These are phyloP conservation scores for Sinodicranocentrus sp. DNA, from an alignment of 2,888 invertebrate species.

Conservation along the genomic window DNA sequence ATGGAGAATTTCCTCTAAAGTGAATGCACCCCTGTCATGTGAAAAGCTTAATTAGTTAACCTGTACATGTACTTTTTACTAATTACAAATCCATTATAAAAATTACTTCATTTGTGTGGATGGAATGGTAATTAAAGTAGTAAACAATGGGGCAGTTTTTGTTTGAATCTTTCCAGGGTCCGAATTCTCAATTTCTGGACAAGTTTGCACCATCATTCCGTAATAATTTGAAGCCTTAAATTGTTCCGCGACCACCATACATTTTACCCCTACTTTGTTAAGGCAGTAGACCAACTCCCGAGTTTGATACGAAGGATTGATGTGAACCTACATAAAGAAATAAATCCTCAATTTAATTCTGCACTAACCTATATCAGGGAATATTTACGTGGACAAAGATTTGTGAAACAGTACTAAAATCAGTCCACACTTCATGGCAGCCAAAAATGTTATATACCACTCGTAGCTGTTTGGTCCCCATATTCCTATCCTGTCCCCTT, in stretches of 20 bases:
- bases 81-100: background rate
- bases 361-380: background rate
- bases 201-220: slow-evolving; percentile 81
- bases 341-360: slow-evolving; percentile 66
- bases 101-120: slow-evolving; percentile 70
- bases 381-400: background rate
- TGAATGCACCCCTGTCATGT: slow-evolving; percentile 79
- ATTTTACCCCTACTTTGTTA: slow-evolving; percentile 85
- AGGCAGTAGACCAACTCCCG: slow-evolving; percentile 86
- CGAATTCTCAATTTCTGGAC: slow-evolving; percentile 81
- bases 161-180: slow-evolving; percentile 81
- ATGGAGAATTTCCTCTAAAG: slow-evolving; percentile 79
- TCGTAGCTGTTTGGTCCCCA: slow-evolving; percentile 89
- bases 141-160: slow-evolving; percentile 40
- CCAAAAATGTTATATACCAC: slow-evolving; percentile 87
- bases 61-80: background rate
- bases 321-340: slow-evolving; percentile 82
- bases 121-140: slow-evolving; percentile 45
- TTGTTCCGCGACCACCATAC: slow-evolving; percentile 83
- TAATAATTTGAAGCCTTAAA: slow-evolving; percentile 85
- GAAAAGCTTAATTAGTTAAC: background rate
- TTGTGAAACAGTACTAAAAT: slow-evolving; percentile 82
- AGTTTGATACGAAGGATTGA: slow-evolving; percentile 87
- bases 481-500: slow-evolving; percentile 87
- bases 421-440: slow-evolving; percentile 85